phyloP scores from a whole-genome alignment of 2,113 vertebrate genomes.

The Cepphus grylle region DNA sequence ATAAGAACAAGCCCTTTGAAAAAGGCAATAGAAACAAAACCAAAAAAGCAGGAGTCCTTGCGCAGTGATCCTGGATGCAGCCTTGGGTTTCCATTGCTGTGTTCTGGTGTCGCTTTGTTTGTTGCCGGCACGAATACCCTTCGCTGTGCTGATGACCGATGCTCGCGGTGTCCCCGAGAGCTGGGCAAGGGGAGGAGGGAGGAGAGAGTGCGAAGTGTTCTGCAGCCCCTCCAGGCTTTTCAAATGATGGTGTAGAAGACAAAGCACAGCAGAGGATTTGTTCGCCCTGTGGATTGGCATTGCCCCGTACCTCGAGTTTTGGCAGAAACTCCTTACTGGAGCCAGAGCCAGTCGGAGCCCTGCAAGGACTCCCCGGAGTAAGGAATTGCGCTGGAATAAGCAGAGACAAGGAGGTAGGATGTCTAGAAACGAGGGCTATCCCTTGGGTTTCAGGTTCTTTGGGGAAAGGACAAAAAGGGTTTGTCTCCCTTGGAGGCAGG shows the following conservation, averaged over 20 bases:
- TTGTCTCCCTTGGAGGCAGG: not conserved
- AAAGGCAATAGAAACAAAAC: rapidly evolving
- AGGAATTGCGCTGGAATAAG: rapidly evolving
- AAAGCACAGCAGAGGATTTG: not conserved
- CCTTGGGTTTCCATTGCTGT: rapidly evolving
- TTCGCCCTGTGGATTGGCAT: not conserved
- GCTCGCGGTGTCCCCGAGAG: rapidly evolving
- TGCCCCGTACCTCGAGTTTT: rapidly evolving
- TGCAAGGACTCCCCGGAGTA: not conserved
- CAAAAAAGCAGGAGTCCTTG: not conserved
- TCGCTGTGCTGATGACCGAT: rapidly evolving
- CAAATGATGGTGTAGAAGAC: not conserved
- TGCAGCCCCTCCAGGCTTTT: not conserved
- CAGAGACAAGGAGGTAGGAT: not conserved
- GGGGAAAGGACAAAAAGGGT: not conserved
- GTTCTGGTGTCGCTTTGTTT: no score
- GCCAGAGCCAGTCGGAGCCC: rapidly evolving
- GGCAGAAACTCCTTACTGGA: not conserved
- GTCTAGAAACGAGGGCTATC: not conserved
- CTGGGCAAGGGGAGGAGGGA: not conserved
- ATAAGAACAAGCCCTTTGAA: not conserved
- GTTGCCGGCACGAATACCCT: not conserved
- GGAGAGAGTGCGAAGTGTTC: rapidly evolving
- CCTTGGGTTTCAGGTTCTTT: not conserved
- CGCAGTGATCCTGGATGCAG: not conserved